Evolutionary conservation across 2,888 invertebrate genomes (phyloP), one percentile per base, ranked within the genome.

Genomic region (Hydraecia micacea): DNA sequence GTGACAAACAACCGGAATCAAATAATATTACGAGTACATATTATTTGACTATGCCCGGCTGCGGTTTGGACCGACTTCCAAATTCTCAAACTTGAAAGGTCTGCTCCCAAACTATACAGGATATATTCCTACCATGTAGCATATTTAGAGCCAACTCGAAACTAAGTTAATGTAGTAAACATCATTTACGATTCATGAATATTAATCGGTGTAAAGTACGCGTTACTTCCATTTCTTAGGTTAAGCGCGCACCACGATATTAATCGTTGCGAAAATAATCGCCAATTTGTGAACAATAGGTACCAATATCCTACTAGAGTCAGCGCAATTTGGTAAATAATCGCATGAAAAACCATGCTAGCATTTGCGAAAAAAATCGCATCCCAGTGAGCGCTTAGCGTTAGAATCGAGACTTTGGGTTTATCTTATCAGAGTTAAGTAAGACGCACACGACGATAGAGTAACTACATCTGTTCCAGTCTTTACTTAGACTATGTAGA

Each of bases 121-220:
- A 46, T 46, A 52, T 62, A 46, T 36, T 49, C 32, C 39, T 66
- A 63, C 18, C 11, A 46, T 32, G 46, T 62, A 71, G n/a, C 71
- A 72, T n/a, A 71, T 67, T 55, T 46, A 15, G 42, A 46, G 65
- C 49, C 49, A 83, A 71, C 71, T 68, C 15, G 36, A 60, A 72
- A 79, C 71, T 72, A 39, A 42, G 58, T 71, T 74, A 42, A 15
- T 36, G 36, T 55, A 83, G 32, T 46, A 83, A 75, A 79, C 52
- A 65, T 46, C 25, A 71, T 82, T 79, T 63, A 58, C 6, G 55
- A 75, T 58, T 75, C 68, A 69, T 83, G 84, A 83, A 83, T 75
- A 79, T 36, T 74, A 58, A 83, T 67, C 28, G 28, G 8, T 52
- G 42, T 39, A 32, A 36, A n/a, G 21, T 42, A 28, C 46, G 39